Evolutionary conservation across 2,888 invertebrate genomes (phyloP).

Genomic region (Glaucopsyche alexis): DNA sequence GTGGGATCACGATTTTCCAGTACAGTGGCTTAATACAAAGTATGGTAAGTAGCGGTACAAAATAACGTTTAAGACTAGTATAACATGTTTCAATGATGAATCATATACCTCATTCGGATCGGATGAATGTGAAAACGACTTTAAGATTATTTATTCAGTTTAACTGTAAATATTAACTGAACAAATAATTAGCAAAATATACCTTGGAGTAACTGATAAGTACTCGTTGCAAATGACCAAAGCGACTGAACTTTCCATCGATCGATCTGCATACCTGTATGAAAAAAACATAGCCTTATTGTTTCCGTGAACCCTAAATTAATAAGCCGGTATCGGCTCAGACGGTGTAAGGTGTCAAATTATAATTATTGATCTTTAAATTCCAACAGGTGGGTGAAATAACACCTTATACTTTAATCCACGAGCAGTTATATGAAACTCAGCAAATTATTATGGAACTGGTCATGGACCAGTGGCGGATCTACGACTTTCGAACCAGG

Average conservation of each 20-base stretch:
- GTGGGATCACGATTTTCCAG: neutral
- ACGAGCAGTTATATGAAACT: neutral
- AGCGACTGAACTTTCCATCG: constrained; percentile 72
- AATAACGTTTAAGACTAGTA: neutral
- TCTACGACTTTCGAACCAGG: no score
- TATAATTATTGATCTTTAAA: neutral
- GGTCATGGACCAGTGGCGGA: no score
- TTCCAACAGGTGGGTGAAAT: neutral
- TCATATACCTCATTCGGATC: no score
- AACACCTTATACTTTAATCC: neutral
- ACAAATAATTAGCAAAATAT: constrained; percentile 30
- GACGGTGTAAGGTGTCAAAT: constrained; percentile 3
- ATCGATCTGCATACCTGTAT: constrained; percentile 58
- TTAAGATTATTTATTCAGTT: no score
- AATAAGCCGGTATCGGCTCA: neutral
- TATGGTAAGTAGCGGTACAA: no score
- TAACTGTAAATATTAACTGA: no score
- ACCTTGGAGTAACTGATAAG: constrained; percentile 66
- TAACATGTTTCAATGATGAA: no score
- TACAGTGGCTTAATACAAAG: neutral
- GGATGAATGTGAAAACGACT: no score
- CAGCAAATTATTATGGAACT: no score
- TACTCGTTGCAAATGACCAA: constrained; percentile 71
- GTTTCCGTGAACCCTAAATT: neutral
- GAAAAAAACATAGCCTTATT: neutral